Percentiles rank a stretch among this genome's conserved stretches.
These are phyloP conservation scores for Synergus gifuensis DNA, from an alignment of 2,888 invertebrate genomes.

Conservation along the genomic window DNA sequence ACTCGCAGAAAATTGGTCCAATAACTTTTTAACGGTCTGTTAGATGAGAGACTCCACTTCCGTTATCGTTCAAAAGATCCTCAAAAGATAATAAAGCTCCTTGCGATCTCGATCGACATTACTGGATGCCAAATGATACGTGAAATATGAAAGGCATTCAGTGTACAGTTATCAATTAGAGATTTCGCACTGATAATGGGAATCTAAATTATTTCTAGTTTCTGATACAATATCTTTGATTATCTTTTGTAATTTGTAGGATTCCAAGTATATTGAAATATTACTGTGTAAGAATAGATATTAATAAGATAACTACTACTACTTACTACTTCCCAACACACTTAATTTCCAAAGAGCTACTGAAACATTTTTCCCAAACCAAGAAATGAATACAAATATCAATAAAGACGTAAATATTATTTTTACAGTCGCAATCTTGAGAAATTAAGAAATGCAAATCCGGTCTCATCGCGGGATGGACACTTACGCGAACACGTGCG, in stretches of 20 bases:
- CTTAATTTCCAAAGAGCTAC: no score
- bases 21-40: neutral
- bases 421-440: no score
- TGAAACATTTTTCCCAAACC: no score
- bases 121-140: conserved; percentile 19
- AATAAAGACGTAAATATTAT: no score
- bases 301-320: no score
- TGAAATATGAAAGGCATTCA: conserved; percentile 6
- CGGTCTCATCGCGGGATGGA: no score
- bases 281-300: no score
- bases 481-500: no score
- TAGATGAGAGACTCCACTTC: conserved; percentile 21
- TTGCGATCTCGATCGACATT: conserved; percentile 4
- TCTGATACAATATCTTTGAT: neutral
- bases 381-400: no score
- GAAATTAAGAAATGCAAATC: no score
- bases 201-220: neutral
- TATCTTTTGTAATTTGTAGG: neutral
- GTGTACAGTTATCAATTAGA: conserved; percentile 3
- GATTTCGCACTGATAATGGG: neutral
- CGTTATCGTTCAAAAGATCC: neutral
- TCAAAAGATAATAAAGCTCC: neutral
- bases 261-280: no score
- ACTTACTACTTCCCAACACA: no score
- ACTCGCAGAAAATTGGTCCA: conserved; percentile 8